Conservation (phyloP, 2,888 invertebrate species). For the Lasiommata megera region DNA sequence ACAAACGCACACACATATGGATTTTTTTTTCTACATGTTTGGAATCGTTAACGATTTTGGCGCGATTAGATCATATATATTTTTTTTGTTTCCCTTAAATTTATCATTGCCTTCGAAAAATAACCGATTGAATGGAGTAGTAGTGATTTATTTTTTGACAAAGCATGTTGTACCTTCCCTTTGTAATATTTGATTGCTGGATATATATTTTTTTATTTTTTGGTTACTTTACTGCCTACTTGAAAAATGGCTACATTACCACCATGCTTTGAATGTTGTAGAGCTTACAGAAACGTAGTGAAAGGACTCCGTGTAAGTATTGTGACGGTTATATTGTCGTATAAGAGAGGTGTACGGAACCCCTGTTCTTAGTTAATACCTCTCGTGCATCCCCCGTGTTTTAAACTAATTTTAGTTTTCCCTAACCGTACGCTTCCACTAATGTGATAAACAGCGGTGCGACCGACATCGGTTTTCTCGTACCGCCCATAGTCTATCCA, state of each 20-base stretch:
- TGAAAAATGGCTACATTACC: constrained; percentile 44
- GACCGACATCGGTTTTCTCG: constrained; percentile 46
- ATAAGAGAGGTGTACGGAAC: constrained; percentile 63
- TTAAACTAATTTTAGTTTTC: constrained; percentile 48
- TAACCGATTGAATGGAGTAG: constrained; percentile 35
- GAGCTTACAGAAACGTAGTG: constrained; percentile 46
- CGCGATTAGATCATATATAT: constrained; percentile 23
- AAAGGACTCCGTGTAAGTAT: constrained; percentile 48
- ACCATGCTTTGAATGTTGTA: constrained; percentile 73
- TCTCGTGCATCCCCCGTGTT: constrained; percentile 79
- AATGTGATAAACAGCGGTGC: constrained; percentile 65
- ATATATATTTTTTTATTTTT: too few relatives aligned
- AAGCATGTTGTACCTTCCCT: constrained; percentile 72
- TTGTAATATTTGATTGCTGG: constrained; percentile 40
- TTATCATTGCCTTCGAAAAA: constrained; percentile 35
- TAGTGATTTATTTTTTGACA: constrained; percentile 35
- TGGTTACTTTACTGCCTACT: constrained; percentile 47
- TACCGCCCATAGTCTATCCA: constrained; percentile 66
- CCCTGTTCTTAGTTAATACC: constrained; percentile 40
- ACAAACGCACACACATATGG: constrained; percentile 41
- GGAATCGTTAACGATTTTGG: constrained; percentile 14
- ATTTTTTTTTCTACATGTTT: constrained; percentile 25
- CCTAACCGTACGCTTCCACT: constrained; percentile 78
- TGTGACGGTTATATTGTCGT: constrained; percentile 38
- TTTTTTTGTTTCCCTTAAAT: constrained; percentile 23